Percentiles rank a stretch among this genome's conserved stretches.
Conservation (phyloP, 2,113 vertebrate genomes). For the Otis tarda region DNA sequence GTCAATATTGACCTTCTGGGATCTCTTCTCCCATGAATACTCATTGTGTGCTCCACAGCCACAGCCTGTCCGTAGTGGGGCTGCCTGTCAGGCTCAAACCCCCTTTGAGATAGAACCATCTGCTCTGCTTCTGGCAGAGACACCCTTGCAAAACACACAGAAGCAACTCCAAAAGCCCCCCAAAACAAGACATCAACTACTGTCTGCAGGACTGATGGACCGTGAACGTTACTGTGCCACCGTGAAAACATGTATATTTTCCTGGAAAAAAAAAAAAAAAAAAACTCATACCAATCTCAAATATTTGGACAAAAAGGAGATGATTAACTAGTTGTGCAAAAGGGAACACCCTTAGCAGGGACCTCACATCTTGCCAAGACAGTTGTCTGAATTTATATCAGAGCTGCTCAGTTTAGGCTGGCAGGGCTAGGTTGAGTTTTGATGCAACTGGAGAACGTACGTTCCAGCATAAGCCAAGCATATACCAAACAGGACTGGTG, state of each 20-base stretch:
- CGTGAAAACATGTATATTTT: neutral
- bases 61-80: neutral
- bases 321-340: neutral
- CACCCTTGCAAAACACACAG: neutral
- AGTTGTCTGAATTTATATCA: neutral
- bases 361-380: neutral
- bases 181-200: neutral
- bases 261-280: neutral
- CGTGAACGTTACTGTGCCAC: neutral
- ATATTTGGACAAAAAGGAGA: neutral
- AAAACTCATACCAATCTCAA: neutral
- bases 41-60: neutral
- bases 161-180: neutral
- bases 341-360: neutral
- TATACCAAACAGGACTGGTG: neutral
- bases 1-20: constrained; percentile 23
- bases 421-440: neutral
- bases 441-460: neutral
- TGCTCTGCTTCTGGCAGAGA: neutral
- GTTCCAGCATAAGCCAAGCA: neutral
- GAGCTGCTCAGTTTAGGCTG: neutral
- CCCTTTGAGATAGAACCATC: neutral
- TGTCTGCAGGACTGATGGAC: neutral
- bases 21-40: neutral
- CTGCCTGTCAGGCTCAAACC: neutral